These are phyloP conservation scores for Scaptomyza parva DNA, from an alignment of 2,888 invertebrate genomes.

Conservation along the genomic window DNA sequence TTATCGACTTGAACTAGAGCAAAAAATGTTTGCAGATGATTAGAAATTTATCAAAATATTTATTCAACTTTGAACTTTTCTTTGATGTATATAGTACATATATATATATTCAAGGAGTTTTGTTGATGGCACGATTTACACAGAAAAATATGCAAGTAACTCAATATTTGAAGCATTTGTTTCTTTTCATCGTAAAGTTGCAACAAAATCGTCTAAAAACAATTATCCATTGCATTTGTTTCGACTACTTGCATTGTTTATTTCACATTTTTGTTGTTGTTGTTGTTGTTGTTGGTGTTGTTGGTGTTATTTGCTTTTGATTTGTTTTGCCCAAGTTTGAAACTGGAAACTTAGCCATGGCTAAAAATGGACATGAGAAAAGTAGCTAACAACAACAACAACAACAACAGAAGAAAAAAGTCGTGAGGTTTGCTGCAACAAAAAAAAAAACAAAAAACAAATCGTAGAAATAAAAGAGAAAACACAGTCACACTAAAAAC, in stretches of 20 bases:
- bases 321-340: slow-evolving; percentile 67
- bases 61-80: too few species aligned
- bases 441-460: slow-evolving; percentile 10
- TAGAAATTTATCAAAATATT: too few species aligned
- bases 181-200: too few species aligned
- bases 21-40: too few species aligned
- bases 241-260: slow-evolving; percentile 4
- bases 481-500: slow-evolving; percentile 29
- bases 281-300: slow-evolving; percentile 23
- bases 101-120: too few species aligned
- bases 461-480: slow-evolving; percentile 42
- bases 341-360: slow-evolving; percentile 76
- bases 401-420: slow-evolving; percentile 41
- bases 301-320: slow-evolving; percentile 57
- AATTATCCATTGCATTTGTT: slow-evolving; percentile 61
- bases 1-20: too few species aligned
- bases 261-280: slow-evolving; percentile 21
- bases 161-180: too few species aligned
- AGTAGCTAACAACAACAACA: slow-evolving; percentile 43
- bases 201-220: slow-evolving; percentile 41
- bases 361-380: slow-evolving; percentile 75
- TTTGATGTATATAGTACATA: too few species aligned
- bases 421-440: slow-evolving; percentile 48
- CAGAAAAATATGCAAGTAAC: too few species aligned
- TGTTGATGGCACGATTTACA: too few species aligned